Evolutionary conservation across 2,888 invertebrate species (phyloP).

Genomic region (Platerodrilus igneus): DNA sequence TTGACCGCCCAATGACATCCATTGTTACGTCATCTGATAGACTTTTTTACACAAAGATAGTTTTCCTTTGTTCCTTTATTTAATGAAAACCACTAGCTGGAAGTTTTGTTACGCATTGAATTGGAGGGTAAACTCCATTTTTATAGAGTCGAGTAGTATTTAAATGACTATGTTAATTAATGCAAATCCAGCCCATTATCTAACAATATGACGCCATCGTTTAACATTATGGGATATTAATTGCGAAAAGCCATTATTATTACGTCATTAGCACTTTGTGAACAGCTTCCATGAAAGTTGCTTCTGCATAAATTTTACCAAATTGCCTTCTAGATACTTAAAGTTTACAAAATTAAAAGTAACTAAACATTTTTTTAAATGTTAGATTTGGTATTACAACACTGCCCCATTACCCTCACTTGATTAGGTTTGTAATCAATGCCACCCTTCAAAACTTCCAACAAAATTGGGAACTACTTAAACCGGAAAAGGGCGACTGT

Average conservation of each 20-base stretch:
- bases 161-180: slow-evolving; percentile 42
- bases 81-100: slow-evolving; percentile 23
- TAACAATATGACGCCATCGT: slow-evolving; percentile 41
- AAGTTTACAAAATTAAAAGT: too few relatives aligned
- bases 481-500: slow-evolving; percentile 12
- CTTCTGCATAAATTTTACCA: slow-evolving; percentile 39
- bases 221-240: slow-evolving; percentile 48
- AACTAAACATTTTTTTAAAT: too few relatives aligned
- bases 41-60: slow-evolving; percentile 19
- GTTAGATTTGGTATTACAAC: slow-evolving; percentile 25
- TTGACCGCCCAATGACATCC: slow-evolving; percentile 40
- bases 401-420: slow-evolving; percentile 32
- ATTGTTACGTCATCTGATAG: slow-evolving; percentile 32
- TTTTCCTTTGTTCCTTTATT: slow-evolving; percentile 21
- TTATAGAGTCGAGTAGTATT: slow-evolving; percentile 25
- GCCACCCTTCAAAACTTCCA: slow-evolving; percentile 28
- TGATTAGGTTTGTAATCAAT: slow-evolving; percentile 35
- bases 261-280: slow-evolving; percentile 47
- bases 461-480: slow-evolving; percentile 6
- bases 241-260: slow-evolving; percentile 49
- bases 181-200: slow-evolving; percentile 41
- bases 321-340: too few relatives aligned
- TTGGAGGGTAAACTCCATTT: too few relatives aligned
- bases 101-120: slow-evolving; percentile 20
- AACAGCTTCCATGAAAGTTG: slow-evolving; percentile 37